These are phyloP conservation scores for Polyommatus iphigenia DNA, from an alignment of 2,888 invertebrate species.

Conservation along the genomic window DNA sequence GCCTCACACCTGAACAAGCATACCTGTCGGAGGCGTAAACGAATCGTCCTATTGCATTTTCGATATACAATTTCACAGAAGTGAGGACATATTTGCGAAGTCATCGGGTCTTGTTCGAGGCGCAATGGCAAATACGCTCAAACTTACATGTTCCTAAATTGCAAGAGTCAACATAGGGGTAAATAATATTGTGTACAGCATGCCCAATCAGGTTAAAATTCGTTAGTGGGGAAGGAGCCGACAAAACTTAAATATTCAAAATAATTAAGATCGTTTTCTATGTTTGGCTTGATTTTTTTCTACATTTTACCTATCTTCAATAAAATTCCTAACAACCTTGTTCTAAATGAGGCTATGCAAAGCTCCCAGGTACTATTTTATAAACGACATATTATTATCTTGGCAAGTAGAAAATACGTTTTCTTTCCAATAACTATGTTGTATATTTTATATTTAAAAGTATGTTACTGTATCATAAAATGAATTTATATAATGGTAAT, in stretches of 20 bases:
- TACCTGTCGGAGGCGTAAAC: not conserved
- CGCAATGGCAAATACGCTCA: not conserved
- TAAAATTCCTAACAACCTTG: too few species aligned
- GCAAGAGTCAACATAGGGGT: not conserved
- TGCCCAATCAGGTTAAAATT: not conserved
- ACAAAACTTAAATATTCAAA: not conserved
- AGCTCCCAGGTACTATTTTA: too few species aligned
- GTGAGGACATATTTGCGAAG: not conserved
- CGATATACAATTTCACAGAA: constrained; percentile 20
- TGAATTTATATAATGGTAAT: not conserved
- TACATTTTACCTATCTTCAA: too few species aligned
- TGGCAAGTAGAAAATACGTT: too few species aligned
- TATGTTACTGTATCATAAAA: not conserved
- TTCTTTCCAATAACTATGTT: too few species aligned
- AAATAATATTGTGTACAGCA: not conserved
- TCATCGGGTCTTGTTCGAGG: not conserved
- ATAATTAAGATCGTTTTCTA: too few species aligned
- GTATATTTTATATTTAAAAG: not conserved
- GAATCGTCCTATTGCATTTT: not conserved
- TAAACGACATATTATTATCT: not conserved
- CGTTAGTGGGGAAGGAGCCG: not conserved
- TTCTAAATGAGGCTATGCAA: too few species aligned
- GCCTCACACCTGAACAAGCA: constrained; percentile 1
- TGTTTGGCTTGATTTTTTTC: too few species aligned
- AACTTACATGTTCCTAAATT: constrained; percentile 14